phyloP scores from a whole-genome alignment of 2,888 invertebrate species.

The Nebria salina region DNA sequence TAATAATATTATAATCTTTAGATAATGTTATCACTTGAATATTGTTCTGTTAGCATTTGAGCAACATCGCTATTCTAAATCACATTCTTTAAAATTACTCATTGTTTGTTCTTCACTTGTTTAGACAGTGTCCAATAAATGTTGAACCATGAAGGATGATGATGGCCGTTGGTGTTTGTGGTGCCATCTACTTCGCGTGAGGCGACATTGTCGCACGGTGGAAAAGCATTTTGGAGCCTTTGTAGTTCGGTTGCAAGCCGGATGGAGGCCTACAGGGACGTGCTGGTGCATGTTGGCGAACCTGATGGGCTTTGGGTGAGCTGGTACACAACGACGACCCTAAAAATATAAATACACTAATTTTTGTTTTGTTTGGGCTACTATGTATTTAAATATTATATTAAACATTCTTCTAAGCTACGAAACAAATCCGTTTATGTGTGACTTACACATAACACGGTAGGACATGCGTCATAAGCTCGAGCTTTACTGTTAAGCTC shows the following conservation, averaged over 20 bases:
- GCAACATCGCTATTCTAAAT: slow-evolving; percentile 29
- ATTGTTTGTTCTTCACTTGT: background rate
- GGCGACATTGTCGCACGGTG: slow-evolving; percentile 53
- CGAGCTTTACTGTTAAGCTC: slow-evolving; percentile 61
- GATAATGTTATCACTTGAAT: slow-evolving; percentile 7
- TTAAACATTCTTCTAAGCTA: background rate
- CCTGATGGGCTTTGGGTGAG: slow-evolving; percentile 42
- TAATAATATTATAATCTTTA: slow-evolving; percentile 6
- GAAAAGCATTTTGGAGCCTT: slow-evolving; percentile 48
- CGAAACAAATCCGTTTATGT: background rate
- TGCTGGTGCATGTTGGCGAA: slow-evolving; percentile 47
- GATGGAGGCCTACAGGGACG: slow-evolving; percentile 6
- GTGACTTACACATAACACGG: slow-evolving; percentile 54
- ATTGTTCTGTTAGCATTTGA: slow-evolving; percentile 21
- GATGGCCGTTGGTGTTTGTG: slow-evolving; percentile 51
- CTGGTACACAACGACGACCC: slow-evolving; percentile 51
- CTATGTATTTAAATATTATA: background rate
- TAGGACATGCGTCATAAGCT: slow-evolving; percentile 58
- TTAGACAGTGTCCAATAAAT: slow-evolving; percentile 57
- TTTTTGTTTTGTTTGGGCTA: background rate
- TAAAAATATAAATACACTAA: slow-evolving; percentile 37
- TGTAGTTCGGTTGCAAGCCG: slow-evolving; percentile 41
- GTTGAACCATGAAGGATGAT: slow-evolving; percentile 57
- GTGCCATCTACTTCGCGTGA: slow-evolving; percentile 49
- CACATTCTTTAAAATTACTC: slow-evolving; percentile 21